These are phyloP conservation scores for Pseudachorutes palmiensis DNA, from an alignment of 1,140 invertebrate species.

Conservation along the genomic window DNA sequence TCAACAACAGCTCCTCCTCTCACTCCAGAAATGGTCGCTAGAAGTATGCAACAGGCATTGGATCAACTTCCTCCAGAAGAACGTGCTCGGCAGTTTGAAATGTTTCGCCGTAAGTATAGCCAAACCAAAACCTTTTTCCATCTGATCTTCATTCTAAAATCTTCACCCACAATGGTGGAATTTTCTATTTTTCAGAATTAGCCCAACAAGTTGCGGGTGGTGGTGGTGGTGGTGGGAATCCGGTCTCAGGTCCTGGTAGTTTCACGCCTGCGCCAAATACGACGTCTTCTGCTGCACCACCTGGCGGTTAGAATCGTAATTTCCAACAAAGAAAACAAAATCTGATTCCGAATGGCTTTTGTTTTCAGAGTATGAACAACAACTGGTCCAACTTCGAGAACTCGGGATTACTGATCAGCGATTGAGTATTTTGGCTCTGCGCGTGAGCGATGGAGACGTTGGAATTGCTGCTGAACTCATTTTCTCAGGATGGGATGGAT, in stretches of 20 bases:
- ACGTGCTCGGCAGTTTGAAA: slow-evolving; percentile 21
- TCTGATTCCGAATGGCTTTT: too few species aligned
- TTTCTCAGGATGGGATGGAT: slow-evolving; percentile 40
- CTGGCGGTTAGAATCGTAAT: too few species aligned
- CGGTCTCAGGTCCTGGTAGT: too few species aligned
- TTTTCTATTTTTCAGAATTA: slow-evolving; percentile 10
- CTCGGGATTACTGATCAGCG: slow-evolving; percentile 48
- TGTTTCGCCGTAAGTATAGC: slow-evolving; percentile 19
- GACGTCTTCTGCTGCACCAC: background rate
- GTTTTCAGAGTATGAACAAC: slow-evolving; percentile 17
- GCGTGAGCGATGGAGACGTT: slow-evolving; percentile 46
- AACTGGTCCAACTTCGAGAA: slow-evolving; percentile 45
- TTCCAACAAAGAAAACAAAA: too few species aligned
- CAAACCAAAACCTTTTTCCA: background rate
- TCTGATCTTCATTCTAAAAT: background rate
- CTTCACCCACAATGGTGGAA: too few species aligned
- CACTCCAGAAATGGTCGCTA: slow-evolving; percentile 24
- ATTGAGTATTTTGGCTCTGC: slow-evolving; percentile 44
- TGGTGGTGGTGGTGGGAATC: background rate
- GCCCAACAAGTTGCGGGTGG: background rate
- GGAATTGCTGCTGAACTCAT: slow-evolving; percentile 46
- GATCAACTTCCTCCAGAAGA: slow-evolving; percentile 21
- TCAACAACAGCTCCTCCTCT: background rate
- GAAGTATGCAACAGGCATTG: slow-evolving; percentile 26
- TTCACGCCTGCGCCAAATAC: too few species aligned